These are phyloP conservation scores for Microdon myrmicae DNA, from an alignment of 2,888 invertebrate species.

Conservation along the genomic window DNA sequence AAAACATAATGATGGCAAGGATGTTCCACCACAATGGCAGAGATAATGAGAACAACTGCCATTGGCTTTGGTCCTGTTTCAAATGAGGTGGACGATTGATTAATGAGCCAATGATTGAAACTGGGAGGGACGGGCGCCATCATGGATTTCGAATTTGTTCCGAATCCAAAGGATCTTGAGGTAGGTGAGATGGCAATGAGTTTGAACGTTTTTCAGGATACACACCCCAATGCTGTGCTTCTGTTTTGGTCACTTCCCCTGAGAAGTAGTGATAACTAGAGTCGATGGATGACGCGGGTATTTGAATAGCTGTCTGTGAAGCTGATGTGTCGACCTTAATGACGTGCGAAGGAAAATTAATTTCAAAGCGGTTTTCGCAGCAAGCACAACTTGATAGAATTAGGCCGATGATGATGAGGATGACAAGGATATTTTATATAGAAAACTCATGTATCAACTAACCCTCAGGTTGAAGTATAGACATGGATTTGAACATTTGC, in stretches of 20 bases:
- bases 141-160: constrained; percentile 32
- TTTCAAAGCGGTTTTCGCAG: too few species aligned
- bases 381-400: too few species aligned
- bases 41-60: constrained; percentile 43
- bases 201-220: constrained; percentile 23
- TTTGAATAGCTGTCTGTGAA: constrained; percentile 7
- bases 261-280: constrained; percentile 35
- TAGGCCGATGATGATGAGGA: too few species aligned
- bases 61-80: constrained; percentile 41
- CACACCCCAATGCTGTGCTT: constrained; percentile 5
- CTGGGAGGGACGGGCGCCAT: constrained; percentile 1
- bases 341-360: constrained; percentile 22
- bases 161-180: constrained; percentile 2
- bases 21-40: background rate
- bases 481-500: too few species aligned
- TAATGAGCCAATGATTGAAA: constrained; percentile 27
- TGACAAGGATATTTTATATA: too few species aligned
- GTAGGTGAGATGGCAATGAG: constrained; percentile 24
- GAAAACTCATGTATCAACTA: too few species aligned
- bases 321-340: constrained; percentile 6
- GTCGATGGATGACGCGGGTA: constrained; percentile 21
- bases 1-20: constrained; percentile 14
- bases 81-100: constrained; percentile 46
- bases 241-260: constrained; percentile 4
- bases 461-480: too few species aligned